Conservation (phyloP, 37 sponge, comb jelly and placozoan species). For the Lycopodina hypogea region DNA sequence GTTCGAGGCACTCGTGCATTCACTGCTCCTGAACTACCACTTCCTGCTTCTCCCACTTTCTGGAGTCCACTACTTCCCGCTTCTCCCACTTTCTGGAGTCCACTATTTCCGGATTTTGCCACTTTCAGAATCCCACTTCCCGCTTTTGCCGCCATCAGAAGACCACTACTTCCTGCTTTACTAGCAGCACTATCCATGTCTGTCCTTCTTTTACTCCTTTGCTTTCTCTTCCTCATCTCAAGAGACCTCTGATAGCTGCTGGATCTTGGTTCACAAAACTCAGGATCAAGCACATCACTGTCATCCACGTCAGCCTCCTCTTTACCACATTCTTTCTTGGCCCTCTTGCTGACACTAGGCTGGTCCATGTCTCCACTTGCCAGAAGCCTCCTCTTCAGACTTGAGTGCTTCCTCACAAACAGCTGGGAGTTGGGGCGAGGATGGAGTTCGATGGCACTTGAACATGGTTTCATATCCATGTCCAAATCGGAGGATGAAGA, state of each 20-base stretch:
- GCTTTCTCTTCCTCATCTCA: neutral
- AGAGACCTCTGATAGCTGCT: neutral
- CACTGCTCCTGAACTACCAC: no score
- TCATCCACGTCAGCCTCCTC: neutral
- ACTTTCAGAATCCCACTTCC: neutral
- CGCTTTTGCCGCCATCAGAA: neutral
- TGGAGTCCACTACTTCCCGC: neutral
- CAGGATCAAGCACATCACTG: neutral
- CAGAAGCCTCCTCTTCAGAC: neutral
- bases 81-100: no score
- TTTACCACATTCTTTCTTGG: neutral
- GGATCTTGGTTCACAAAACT: neutral
- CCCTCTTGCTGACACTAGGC: neutral
- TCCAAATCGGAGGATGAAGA: neutral
- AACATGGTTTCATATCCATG: neutral
- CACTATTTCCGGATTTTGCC: neutral
- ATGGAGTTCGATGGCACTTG: neutral
- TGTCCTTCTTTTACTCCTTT: neutral
- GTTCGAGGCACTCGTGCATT: neutral
- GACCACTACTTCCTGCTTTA: neutral
- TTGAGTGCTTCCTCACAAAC: neutral
- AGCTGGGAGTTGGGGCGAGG: conserved; percentile 12
- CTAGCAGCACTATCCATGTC: neutral
- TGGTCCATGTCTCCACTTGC: neutral
- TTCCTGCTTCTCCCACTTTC: no score